These are phyloP conservation scores for Neoniphon sammara DNA, from an alignment of 2,797 vertebrate genomes.

Conservation along the genomic window DNA sequence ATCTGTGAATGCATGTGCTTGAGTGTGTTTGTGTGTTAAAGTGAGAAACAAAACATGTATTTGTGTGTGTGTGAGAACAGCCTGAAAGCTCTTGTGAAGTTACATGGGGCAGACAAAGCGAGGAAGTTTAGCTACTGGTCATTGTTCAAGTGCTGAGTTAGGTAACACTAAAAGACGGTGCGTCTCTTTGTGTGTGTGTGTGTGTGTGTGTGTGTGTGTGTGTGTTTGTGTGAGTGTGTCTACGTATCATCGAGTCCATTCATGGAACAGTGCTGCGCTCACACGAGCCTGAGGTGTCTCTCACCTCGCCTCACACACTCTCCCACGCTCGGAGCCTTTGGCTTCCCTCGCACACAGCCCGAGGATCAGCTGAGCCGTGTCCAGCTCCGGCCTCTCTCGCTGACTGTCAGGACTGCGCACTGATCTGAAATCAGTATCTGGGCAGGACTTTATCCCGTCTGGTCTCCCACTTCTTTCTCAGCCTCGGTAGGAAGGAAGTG, in stretches of 20 bases:
- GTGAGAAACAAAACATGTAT: constrained; percentile 78
- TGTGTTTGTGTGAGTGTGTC: constrained; percentile 53
- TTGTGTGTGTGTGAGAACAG: constrained; percentile 80
- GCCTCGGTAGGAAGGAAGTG: constrained; percentile 83
- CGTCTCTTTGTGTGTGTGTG: constrained; percentile 55
- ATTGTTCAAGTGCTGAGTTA: constrained; percentile 84
- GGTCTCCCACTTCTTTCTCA: constrained; percentile 82
- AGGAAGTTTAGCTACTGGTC: constrained; percentile 85
- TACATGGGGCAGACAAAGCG: constrained; percentile 82
- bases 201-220: too few species aligned
- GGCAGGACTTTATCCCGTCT: constrained; percentile 62
- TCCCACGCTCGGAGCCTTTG: constrained; percentile 66
- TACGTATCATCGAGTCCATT: constrained; percentile 65
- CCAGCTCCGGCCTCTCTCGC: constrained; percentile 4
- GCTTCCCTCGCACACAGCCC: constrained; percentile 26
- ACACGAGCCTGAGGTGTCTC: constrained; percentile 67
- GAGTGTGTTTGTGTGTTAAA: constrained; percentile 72
- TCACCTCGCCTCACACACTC: constrained; percentile 65
- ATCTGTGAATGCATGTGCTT: constrained; percentile 51
- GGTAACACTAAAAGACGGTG: constrained; percentile 79
- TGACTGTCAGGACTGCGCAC: constrained; percentile 19
- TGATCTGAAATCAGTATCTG: constrained; percentile 65
- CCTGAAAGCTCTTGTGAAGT: constrained; percentile 82
- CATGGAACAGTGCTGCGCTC: constrained; percentile 65
- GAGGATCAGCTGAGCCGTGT: constrained; percentile 34